Evolutionary conservation across 2,113 vertebrate species (phyloP).

Genomic region (Notarius quadriscutis): DNA sequence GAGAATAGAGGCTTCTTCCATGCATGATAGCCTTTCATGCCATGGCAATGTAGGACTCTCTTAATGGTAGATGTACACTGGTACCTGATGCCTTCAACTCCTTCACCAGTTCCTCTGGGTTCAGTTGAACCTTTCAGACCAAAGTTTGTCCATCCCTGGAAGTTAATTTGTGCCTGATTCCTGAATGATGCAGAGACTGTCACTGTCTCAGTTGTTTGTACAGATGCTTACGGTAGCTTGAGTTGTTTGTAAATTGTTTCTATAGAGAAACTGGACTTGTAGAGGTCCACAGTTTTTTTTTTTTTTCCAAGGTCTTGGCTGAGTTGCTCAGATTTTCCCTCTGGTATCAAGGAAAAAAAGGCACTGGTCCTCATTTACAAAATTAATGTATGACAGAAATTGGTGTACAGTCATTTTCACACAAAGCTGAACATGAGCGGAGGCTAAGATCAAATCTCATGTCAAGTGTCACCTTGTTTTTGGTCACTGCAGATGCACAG

Average conservation of each 20-base stretch:
- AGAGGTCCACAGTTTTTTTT: not conserved
- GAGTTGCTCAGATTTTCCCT: not conserved
- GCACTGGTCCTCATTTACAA: not conserved
- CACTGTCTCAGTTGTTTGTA: not conserved
- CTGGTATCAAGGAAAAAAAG: not conserved
- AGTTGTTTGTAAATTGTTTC: not conserved
- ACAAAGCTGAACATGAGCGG: no score
- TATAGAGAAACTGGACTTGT: not conserved
- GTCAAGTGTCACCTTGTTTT: no score
- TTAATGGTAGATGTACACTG: not conserved
- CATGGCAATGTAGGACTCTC: not conserved
- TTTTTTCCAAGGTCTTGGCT: not conserved
- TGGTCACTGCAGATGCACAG: no score
- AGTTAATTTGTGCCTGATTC: not conserved
- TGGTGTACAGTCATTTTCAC: no score
- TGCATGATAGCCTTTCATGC: not conserved
- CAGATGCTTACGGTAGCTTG: not conserved
- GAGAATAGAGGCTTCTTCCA: not conserved
- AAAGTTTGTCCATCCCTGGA: not conserved
- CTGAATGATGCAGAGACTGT: not conserved
- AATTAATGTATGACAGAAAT: no score
- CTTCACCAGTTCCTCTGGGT: not conserved
- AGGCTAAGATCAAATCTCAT: no score
- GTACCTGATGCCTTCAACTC: not conserved
- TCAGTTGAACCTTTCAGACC: not conserved